Conservation (phyloP, 2,113 vertebrate genomes). For the Clarias batrachus region DNA sequence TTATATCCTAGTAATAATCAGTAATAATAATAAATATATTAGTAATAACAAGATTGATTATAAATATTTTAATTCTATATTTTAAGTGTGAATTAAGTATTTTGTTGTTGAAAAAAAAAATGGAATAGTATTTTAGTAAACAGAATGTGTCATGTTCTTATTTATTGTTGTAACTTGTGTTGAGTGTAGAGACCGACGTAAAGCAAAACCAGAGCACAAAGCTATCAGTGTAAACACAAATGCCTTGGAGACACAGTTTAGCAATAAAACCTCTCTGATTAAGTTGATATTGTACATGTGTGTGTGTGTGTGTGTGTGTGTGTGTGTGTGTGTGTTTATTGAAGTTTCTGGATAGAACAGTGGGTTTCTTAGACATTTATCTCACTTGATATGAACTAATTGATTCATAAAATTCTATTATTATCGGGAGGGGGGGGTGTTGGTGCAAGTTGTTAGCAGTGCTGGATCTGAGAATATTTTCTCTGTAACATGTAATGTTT, state of each 20-base stretch:
- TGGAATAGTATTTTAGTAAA: constrained; percentile 82
- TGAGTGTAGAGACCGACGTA: constrained; percentile 77
- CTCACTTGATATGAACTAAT: neutral
- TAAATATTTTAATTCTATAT: constrained; percentile 76
- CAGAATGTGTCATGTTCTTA: constrained; percentile 84
- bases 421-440: too few relatives aligned
- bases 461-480: neutral
- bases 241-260: neutral
- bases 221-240: neutral
- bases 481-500: neutral
- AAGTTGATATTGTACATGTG: neutral
- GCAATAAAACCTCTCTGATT: constrained; percentile 26
- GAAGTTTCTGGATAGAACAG: neutral
- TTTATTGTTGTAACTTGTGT: constrained; percentile 94
- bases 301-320: constrained; percentile 2
- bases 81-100: constrained; percentile 82
- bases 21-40: constrained; percentile 50
- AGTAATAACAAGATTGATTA: constrained; percentile 3
- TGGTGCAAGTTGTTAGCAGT: neutral
- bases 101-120: constrained; percentile 68
- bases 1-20: constrained; percentile 82
- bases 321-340: neutral
- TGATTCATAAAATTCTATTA: neutral
- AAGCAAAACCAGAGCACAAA: constrained; percentile 51
- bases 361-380: neutral